Base-by-base conservation (phyloP, 2,888 invertebrate genomes). In the Allacma fusca region DNA sequence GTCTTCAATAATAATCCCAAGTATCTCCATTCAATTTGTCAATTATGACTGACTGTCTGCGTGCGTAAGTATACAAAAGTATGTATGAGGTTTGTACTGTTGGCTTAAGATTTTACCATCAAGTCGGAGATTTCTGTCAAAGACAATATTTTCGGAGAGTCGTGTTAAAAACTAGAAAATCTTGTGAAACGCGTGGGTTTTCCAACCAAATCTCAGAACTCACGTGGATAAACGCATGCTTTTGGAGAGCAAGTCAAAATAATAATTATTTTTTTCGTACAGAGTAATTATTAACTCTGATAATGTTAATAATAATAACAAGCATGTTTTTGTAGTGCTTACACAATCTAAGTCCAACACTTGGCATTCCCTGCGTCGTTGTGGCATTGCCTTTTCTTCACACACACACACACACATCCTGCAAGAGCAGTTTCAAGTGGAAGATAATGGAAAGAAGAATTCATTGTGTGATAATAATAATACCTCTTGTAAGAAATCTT, bases 391-490 rank as follows among this genome's bases (percentile, higher is more conserved):
- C n/a, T 40, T 40, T 40, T 40, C 40, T 13, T 13, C n/a, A n/a
- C n/a, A n/a, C n/a, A n/a, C n/a, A n/a, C n/a, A n/a, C n/a, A n/a
- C n/a, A n/a, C n/a, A n/a, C n/a, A n/a, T n/a, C n/a, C n/a, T 50
- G 19, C 19, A 50, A 50, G n/a, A n/a, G 50, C 50, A 50, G 7
- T 50, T 50, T n/a, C 7, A 50, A 50, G 16, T 50, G 2, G 50
- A 50, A 50, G 50, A 50, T 50, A 50, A 50, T 50, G 16, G 50
- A 16, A 12, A 16, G 50, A 50, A 50, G 50, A 50, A 16, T 16
- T 50, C 50, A 50, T 50, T 50, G 50, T 50, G 50, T 50, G 50
- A 50, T 50, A 50, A 50, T 50, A 50, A 50, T 50, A 50, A 50
- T 50, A 50, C 50, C 19, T 50, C 50, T 19, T 50, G 16, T 50